phyloP scores from a whole-genome alignment of 2,888 invertebrate genomes.

The Drymonia ruficornis region DNA sequence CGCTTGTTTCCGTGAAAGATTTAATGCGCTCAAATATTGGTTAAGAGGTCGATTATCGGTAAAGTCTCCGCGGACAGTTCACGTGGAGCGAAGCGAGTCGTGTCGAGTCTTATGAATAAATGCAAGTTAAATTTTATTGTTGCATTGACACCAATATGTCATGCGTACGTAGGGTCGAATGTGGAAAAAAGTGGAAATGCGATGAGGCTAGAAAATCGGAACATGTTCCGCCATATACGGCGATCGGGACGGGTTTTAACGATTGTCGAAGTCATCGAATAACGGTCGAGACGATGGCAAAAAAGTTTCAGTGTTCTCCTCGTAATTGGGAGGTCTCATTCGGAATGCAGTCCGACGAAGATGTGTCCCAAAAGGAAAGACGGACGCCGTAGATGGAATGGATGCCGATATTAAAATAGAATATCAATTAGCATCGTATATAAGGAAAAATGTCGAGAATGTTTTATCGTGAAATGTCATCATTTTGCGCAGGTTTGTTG shows the following conservation, averaged over 20 bases:
- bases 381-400: conserved; percentile 62
- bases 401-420: conserved; percentile 70
- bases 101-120: conserved; percentile 62
- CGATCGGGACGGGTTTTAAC: conserved; percentile 64
- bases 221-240: conserved; percentile 66
- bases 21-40: conserved; percentile 70
- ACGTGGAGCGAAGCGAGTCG: conserved; percentile 38
- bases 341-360: conserved; percentile 74
- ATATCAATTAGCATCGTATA: conserved; percentile 55
- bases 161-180: conserved; percentile 51
- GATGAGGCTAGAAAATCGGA: conserved; percentile 79
- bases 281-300: conserved; percentile 66
- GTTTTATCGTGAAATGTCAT: conserved; percentile 19
- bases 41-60: conserved; percentile 75
- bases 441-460: conserved; percentile 36
- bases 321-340: conserved; percentile 74
- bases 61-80: conserved; percentile 47
- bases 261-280: conserved; percentile 74
- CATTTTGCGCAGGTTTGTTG: not conserved
- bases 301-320: conserved; percentile 66
- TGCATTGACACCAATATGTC: conserved; percentile 79
- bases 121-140: conserved; percentile 76
- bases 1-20: conserved; percentile 58
- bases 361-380: conserved; percentile 72
- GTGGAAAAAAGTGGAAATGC: conserved; percentile 68